phyloP scores from a whole-genome alignment of 2,797 vertebrate genomes.

The Sebastes vulpes region DNA sequence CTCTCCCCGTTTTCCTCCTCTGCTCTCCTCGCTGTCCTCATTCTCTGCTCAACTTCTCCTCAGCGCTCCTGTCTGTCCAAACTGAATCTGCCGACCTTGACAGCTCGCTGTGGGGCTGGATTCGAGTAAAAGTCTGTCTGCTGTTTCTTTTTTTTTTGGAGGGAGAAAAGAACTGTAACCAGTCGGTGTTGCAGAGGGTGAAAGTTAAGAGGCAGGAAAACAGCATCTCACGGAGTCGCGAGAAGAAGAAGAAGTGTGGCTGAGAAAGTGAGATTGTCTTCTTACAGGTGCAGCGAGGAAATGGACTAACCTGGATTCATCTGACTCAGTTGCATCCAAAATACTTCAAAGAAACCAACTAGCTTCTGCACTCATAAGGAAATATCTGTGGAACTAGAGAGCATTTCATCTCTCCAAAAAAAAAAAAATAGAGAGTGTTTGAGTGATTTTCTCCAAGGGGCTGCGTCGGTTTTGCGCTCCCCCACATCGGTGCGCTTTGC shows the following conservation, averaged over 20 bases:
- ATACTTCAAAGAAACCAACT: background rate
- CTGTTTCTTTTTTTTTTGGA: background rate
- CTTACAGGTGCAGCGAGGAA: slow-evolving; percentile 65
- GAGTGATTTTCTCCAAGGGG: slow-evolving; percentile 15
- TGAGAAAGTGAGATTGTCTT: slow-evolving; percentile 37
- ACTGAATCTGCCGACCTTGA: slow-evolving; percentile 64
- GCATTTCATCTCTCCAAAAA: background rate
- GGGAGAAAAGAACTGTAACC: background rate
- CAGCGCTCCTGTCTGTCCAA: slow-evolving; percentile 39
- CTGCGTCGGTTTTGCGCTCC: slow-evolving; percentile 24
- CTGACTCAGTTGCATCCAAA: slow-evolving; percentile 32
- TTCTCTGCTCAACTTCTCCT: slow-evolving; percentile 43
- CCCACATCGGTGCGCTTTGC: slow-evolving; percentile 43
- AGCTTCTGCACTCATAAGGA: background rate
- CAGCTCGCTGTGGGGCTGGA: slow-evolving; percentile 48
- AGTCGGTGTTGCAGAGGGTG: slow-evolving; percentile 17
- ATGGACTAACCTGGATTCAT: slow-evolving; percentile 60
- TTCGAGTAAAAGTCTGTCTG: slow-evolving; percentile 38
- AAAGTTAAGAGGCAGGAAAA: slow-evolving; percentile 5
- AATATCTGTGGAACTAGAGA: slow-evolving; percentile 21
- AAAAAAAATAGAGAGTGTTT: slow-evolving; percentile 7
- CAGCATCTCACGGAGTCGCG: slow-evolving; percentile 35
- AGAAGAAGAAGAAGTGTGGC: background rate
- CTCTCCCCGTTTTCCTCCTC: background rate
- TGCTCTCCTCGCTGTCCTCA: background rate